Conservation (phyloP, 2,113 vertebrate species). For the Sphaerodactylus townsendi region DNA sequence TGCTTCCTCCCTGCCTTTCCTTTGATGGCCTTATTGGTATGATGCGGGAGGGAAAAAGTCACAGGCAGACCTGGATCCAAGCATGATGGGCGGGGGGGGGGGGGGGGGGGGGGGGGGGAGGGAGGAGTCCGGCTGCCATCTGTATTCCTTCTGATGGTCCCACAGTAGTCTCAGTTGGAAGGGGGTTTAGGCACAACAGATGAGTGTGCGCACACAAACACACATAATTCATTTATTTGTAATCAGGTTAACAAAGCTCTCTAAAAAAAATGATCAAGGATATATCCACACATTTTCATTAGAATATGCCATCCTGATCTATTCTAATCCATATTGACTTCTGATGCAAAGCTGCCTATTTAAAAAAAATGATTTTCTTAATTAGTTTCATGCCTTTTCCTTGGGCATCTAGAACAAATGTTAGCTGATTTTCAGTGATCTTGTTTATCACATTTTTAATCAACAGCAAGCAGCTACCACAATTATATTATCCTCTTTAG, state of each 20-base stretch:
- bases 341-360: background rate
- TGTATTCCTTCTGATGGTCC: no score
- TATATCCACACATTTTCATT: background rate
- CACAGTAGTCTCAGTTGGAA: no score
- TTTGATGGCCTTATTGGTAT: no score
- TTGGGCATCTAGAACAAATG: conserved; percentile 35
- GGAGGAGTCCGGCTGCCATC: no score
- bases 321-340: conserved; percentile 25
- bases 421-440: conserved; percentile 39
- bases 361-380: conserved; percentile 43
- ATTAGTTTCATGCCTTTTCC: background rate
- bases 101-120: no score
- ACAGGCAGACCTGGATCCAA: no score
- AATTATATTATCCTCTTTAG: conserved; percentile 19
- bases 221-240: conserved; percentile 5
- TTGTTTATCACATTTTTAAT: conserved; percentile 45
- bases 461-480: conserved; percentile 2
- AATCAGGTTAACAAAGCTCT: rapidly evolving
- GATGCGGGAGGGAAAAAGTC: no score
- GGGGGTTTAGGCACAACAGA: no score
- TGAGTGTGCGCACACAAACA: no score
- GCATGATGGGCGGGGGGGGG: no score
- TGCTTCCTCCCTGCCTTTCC: no score
- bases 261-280: conserved; percentile 25
- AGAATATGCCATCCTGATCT: conserved; percentile 15